Evolutionary conservation across 2,113 vertebrate genomes (phyloP), one percentile per base, ranked within the genome.

Genomic region (Pseudorectes ferrugineus): DNA sequence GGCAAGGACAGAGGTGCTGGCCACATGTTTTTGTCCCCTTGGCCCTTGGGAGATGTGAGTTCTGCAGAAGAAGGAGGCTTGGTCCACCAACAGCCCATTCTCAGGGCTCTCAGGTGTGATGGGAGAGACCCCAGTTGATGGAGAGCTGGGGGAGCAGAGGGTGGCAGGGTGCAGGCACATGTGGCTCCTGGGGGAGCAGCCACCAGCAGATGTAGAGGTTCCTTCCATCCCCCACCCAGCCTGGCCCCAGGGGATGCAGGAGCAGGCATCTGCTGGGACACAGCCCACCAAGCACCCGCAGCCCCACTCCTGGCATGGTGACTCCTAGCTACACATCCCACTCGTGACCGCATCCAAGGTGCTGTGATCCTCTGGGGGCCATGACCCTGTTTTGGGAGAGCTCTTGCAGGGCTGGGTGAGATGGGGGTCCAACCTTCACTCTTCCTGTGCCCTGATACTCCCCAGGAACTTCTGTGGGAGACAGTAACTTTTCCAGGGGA

Each of bases 131-230:
- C 9, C 43, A n/a, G n/a, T 42, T 0, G 11, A 19, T 22, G 29
- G 46, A 68, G 68, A 49, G 23, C 14, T 57, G 35, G 16, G 18
- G 19, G 12, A 63, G 24, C 20, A 62, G 73, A 25, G 29, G 23
- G 16, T 26, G 21, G 6, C 4, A 24, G 43, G n/a, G 23, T 19
- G 29, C 12, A 33, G 49, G 21, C 25, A 5, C 0, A 0, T 4
- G 7, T 46, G 35, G 14, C 22, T 65, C 25, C 55, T 61, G 1
- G 2, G 18, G 12, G 18, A 57, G 23, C 72, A 40, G 52, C 31
- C 46, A 36, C 26, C 22, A 31, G 51, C 35, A 67, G n/a, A 31
- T n/a, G 16, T 40, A 70, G 65, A 74, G 10, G 4, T 85, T 26
- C 13, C 25, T 58, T 42, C 46, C 19, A 20, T 35, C 18, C 23